phyloP scores from a whole-genome alignment of 2,888 invertebrate genomes.

The Drosophila parthenogenetica region DNA sequence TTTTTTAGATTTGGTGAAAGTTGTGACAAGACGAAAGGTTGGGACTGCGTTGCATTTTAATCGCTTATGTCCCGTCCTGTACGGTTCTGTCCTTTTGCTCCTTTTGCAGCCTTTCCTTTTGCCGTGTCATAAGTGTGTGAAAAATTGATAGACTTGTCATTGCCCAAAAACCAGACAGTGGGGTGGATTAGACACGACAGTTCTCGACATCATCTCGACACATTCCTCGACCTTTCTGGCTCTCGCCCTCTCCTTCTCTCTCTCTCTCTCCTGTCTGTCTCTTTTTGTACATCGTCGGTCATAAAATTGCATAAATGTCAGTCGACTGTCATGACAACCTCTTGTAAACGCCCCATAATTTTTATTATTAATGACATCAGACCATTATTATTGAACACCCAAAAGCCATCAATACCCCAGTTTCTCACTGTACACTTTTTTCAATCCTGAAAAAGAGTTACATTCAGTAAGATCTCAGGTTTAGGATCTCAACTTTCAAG shows the following conservation, averaged over 20 bases:
- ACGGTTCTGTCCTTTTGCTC: slow-evolving; percentile 31
- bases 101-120: slow-evolving; percentile 56
- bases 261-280: slow-evolving; percentile 34
- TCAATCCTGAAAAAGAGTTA: slow-evolving; percentile 5
- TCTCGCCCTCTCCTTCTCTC: slow-evolving; percentile 24
- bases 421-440: not conserved
- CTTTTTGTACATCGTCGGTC: slow-evolving; percentile 42
- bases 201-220: slow-evolving; percentile 23
- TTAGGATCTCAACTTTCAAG: no score
- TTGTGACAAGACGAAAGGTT: slow-evolving; percentile 38
- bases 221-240: slow-evolving; percentile 5
- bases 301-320: slow-evolving; percentile 80
- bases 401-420: slow-evolving; percentile 36
- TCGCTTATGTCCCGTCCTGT: slow-evolving; percentile 34
- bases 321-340: slow-evolving; percentile 77
- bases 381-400: slow-evolving; percentile 57
- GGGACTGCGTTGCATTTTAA: slow-evolving; percentile 46
- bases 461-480: no score
- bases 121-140: slow-evolving; percentile 73
- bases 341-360: slow-evolving; percentile 80
- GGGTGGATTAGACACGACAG: slow-evolving; percentile 56
- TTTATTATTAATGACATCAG: slow-evolving; percentile 72
- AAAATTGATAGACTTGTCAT: slow-evolving; percentile 80
- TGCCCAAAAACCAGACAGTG: slow-evolving; percentile 31
- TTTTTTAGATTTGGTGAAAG: slow-evolving; percentile 4